These are phyloP conservation scores for Dendrocincla fuliginosa DNA, from an alignment of 2,797 vertebrate genomes.

Conservation along the genomic window DNA sequence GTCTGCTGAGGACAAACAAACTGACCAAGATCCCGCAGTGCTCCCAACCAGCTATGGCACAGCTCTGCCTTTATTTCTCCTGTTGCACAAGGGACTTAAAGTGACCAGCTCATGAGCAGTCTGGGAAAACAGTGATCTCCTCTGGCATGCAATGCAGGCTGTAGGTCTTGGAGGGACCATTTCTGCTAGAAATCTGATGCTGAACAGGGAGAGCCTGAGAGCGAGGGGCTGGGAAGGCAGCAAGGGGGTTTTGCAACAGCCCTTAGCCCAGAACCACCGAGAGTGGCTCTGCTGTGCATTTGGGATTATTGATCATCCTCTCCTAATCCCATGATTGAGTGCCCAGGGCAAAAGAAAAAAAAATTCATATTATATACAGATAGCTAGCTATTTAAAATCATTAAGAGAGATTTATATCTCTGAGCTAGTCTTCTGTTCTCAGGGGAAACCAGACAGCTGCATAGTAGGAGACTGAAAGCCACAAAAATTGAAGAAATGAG, in stretches of 20 bases:
- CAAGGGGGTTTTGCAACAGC: fast-evolving
- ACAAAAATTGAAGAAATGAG: constrained; percentile 38
- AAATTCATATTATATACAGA: not conserved
- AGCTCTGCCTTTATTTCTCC: not conserved
- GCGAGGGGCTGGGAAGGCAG: not conserved
- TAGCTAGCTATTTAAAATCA: constrained; percentile 54
- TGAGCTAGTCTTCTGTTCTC: not conserved
- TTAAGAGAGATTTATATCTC: constrained; percentile 47
- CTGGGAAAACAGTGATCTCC: not conserved
- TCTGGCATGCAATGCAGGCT: not conserved
- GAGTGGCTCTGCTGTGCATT: not conserved
- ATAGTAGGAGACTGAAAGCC: not conserved
- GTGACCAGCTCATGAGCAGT: fast-evolving
- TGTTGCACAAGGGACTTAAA: not conserved
- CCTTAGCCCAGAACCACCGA: not conserved
- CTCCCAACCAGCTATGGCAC: fast-evolving
- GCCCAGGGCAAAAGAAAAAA: not conserved
- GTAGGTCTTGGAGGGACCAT: not conserved
- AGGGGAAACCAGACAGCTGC: not conserved
- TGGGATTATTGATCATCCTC: constrained; percentile 40
- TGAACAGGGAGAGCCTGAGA: not conserved
- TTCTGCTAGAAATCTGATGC: not conserved
- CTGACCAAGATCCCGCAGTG: not conserved
- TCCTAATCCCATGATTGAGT: not conserved
- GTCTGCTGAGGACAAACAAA: not conserved